These are phyloP conservation scores for Lathamus discolor DNA, from an alignment of 2,113 vertebrate species.

Conservation along the genomic window DNA sequence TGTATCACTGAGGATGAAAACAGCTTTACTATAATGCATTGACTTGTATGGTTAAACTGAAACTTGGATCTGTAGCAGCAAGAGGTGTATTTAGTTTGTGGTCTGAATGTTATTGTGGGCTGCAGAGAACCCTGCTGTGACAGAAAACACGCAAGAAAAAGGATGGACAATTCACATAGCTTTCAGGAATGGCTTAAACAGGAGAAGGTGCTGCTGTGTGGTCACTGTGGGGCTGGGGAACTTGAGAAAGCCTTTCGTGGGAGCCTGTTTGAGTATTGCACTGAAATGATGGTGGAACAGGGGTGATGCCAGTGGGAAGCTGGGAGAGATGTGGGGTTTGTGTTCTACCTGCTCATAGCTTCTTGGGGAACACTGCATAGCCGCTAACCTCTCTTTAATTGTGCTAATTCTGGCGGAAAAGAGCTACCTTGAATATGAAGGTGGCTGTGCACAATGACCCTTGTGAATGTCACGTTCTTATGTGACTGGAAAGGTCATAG, in stretches of 20 bases:
- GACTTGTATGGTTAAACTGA: background rate
- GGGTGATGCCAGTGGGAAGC: background rate
- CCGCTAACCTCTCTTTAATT: background rate
- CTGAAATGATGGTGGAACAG: background rate
- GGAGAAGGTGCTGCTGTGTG: background rate
- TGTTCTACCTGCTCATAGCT: too few species aligned
- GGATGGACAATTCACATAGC: too few species aligned
- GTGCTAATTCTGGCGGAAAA: background rate
- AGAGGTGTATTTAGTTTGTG: background rate
- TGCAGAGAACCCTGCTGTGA: background rate
- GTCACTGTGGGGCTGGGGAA: too few species aligned
- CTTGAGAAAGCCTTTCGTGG: background rate
- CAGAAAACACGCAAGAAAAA: background rate
- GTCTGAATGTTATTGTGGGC: accelerated
- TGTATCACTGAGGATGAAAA: background rate
- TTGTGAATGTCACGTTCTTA: background rate
- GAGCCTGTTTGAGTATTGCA: too few species aligned
- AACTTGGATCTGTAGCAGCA: too few species aligned
- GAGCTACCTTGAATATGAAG: background rate
- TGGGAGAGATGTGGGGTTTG: too few species aligned
- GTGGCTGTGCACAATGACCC: background rate
- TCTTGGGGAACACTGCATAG: background rate
- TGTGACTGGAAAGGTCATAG: background rate
- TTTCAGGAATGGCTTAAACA: background rate
- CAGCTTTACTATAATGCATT: accelerated